Evolutionary conservation across 1,140 invertebrate genomes (phyloP).

Genomic region (Atta texana): DNA sequence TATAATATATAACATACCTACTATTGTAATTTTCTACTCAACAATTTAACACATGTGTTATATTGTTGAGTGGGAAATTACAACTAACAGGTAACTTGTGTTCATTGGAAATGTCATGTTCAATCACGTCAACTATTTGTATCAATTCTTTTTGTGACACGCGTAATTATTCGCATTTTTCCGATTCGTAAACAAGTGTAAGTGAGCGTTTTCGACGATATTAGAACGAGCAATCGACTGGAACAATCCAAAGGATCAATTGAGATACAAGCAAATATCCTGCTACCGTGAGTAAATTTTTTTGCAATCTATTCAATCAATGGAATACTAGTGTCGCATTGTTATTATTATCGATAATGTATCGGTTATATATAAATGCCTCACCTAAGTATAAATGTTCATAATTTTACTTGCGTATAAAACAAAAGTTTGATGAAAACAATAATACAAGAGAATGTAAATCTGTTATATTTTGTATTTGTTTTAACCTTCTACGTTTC

Average conservation of each 20-base stretch:
- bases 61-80: too few species aligned
- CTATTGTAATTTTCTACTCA: too few species aligned
- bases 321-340: background rate
- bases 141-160: background rate
- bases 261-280: background rate
- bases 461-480: background rate
- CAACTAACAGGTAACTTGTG: too few species aligned
- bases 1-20: too few species aligned
- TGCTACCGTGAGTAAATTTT: background rate
- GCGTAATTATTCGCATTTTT: conserved; percentile 11
- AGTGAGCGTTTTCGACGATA: background rate
- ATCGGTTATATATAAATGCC: background rate
- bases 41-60: too few species aligned
- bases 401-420: background rate
- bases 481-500: background rate
- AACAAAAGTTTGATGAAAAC: background rate
- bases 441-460: background rate
- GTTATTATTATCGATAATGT: background rate
- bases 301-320: background rate
- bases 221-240: background rate
- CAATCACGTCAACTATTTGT: background rate
- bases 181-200: background rate
- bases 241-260: background rate
- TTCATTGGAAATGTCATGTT: background rate
- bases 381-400: background rate